phyloP scores from a whole-genome alignment of 1,140 invertebrate genomes.

The Drosophila subobscura region DNA sequence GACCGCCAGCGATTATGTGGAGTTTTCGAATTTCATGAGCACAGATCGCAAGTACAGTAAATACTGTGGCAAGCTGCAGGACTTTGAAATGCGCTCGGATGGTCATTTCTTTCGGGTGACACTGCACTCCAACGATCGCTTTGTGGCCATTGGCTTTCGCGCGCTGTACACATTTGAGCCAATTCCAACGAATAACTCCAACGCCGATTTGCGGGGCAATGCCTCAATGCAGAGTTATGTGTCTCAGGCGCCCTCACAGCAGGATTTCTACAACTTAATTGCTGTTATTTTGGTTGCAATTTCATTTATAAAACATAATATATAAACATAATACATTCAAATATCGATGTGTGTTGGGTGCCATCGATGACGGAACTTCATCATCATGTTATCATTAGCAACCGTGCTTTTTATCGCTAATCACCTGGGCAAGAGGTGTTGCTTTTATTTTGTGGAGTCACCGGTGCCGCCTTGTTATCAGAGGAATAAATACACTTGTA shows the following conservation, averaged over 20 bases:
- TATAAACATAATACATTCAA: neutral
- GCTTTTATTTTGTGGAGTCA: too few relatives aligned
- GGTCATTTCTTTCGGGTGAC: conserved; percentile 96
- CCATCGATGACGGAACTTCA: neutral
- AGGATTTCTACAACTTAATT: neutral
- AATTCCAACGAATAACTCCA: conserved; percentile 19
- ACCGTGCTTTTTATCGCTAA: too few relatives aligned
- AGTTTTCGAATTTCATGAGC: conserved; percentile 96
- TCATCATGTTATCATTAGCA: too few relatives aligned
- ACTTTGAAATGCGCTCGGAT: conserved; percentile 93
- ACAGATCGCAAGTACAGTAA: conserved; percentile 93
- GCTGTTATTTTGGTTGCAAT: neutral
- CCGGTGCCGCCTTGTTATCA: too few relatives aligned
- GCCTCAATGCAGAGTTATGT: conserved; percentile 75
- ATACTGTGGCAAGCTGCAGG: conserved; percentile 92
- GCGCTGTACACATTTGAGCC: conserved; percentile 92
- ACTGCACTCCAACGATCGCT: conserved; percentile 95
- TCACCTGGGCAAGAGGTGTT: too few relatives aligned
- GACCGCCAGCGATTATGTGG: conserved; percentile 95
- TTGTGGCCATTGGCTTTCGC: conserved; percentile 96
- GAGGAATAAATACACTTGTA: conserved; percentile 36
- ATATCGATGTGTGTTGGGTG: neutral
- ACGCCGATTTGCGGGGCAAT: conserved; percentile 60
- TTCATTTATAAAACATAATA: neutral
- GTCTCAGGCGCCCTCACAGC: conserved; percentile 10